Evolutionary conservation across 2,888 invertebrate species (phyloP).

Genomic region (Eupithecia subfuscata): DNA sequence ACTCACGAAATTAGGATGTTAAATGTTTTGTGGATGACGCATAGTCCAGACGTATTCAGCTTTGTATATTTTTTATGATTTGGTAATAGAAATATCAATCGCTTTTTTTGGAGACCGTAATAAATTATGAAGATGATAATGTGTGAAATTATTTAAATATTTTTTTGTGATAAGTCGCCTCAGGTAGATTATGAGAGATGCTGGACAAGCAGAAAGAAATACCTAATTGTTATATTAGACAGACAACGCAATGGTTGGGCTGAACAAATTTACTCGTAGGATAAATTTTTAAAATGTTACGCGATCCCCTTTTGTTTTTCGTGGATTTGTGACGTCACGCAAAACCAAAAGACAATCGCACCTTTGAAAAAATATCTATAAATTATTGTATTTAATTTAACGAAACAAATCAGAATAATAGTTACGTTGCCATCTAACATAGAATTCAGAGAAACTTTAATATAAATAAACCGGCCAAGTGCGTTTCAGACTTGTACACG

Average conservation of each 20-base stretch:
- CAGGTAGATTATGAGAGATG: conserved; percentile 10
- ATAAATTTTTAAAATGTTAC: no score
- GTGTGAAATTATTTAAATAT: conserved; percentile 59
- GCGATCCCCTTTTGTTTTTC: no score
- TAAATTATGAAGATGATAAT: conserved; percentile 61
- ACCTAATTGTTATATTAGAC: background rate
- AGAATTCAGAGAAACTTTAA: background rate
- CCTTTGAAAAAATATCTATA: no score
- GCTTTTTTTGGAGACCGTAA: conserved; percentile 57
- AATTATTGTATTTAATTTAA: background rate
- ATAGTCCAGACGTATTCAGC: conserved; percentile 67
- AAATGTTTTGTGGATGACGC: conserved; percentile 81
- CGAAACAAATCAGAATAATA: background rate
- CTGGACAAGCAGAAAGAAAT: background rate
- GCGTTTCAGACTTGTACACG: background rate
- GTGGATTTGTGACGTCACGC: no score
- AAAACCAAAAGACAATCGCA: no score
- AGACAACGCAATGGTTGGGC: background rate
- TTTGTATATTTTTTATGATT: conserved; percentile 49
- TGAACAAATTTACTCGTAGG: background rate
- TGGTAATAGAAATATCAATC: conserved; percentile 77
- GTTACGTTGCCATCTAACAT: background rate
- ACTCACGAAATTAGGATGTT: conserved; percentile 81
- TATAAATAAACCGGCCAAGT: background rate
- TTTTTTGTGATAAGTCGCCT: conserved; percentile 18